Percentiles rank a stretch among this genome's conserved stretches.
Conservation (phyloP, 2,797 vertebrate species). For the Synanceia verrucosa region DNA sequence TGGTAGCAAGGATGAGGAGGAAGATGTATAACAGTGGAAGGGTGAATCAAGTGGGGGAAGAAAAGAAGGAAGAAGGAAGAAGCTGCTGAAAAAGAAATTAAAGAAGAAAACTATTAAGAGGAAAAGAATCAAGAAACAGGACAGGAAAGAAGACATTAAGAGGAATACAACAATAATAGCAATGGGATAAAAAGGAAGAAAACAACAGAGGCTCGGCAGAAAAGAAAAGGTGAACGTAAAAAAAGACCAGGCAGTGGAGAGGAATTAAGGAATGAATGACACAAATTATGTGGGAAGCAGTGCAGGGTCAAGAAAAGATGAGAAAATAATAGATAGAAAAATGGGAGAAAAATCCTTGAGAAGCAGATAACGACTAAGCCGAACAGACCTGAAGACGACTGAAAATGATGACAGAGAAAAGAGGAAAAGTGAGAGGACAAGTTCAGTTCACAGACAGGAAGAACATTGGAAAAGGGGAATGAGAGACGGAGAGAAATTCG, state of each 20-base stretch:
- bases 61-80: not conserved
- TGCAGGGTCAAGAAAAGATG: not conserved
- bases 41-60: not conserved
- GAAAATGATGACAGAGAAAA: conserved; percentile 32
- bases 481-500: not conserved
- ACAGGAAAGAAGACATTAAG: not conserved
- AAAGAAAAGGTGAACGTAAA: not conserved
- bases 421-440: conserved; percentile 5
- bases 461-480: not conserved
- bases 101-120: not conserved
- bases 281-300: conserved; percentile 5
- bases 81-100: not conserved
- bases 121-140: not conserved
- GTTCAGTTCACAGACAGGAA: conserved; percentile 27
- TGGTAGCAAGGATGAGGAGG: not conserved
- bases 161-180: not conserved
- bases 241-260: not conserved
- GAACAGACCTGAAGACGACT: not conserved
- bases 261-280: not conserved
- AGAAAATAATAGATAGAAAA: conserved; percentile 10
- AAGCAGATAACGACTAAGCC: conserved; percentile 23
- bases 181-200: not conserved
- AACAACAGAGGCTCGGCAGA: not conserved
- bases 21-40: not conserved
- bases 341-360: not conserved